phyloP scores from a whole-genome alignment of 92 coral and sea anemone genomes.

The Paramuricea clavata region DNA sequence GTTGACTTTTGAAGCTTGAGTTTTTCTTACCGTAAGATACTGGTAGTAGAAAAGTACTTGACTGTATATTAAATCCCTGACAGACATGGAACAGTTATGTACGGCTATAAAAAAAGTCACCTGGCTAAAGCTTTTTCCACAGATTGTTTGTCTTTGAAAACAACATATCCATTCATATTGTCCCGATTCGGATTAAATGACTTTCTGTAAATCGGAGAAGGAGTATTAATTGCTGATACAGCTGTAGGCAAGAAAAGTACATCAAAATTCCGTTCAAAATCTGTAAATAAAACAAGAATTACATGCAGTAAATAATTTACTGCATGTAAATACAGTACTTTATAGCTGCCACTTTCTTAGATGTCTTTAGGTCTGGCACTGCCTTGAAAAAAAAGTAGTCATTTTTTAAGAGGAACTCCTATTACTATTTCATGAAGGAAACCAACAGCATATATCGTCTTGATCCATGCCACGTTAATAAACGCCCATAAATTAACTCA shows the following conservation, averaged over 20 bases:
- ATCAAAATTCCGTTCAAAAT: background rate
- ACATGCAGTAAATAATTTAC: background rate
- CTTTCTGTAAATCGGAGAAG: constrained; percentile 52
- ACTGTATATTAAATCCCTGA: too few species aligned
- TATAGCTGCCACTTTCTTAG: constrained; percentile 86
- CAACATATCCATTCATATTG: constrained; percentile 91
- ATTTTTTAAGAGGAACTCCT: too few species aligned
- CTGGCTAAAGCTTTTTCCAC: constrained; percentile 80
- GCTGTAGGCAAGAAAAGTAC: too few species aligned
- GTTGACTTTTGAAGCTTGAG: too few species aligned
- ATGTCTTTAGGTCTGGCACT: constrained; percentile 76
- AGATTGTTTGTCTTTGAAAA: constrained; percentile 72
- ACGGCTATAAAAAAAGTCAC: constrained; percentile 43
- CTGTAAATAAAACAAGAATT: background rate
- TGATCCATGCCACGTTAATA: too few species aligned
- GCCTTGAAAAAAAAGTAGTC: constrained; percentile 49
- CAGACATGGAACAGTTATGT: too few species aligned
- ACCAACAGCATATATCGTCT: too few species aligned
- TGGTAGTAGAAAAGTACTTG: too few species aligned
- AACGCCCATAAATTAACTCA: too few species aligned
- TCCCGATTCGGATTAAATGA: constrained; percentile 84
- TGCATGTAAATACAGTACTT: constrained; percentile 59
- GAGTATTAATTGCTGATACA: background rate
- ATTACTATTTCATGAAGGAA: too few species aligned
- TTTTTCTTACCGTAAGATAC: background rate